Percentiles rank a stretch among this genome's conserved stretches.
These are phyloP conservation scores for Hololepta plana DNA, from an alignment of 2,888 invertebrate species.

Conservation along the genomic window DNA sequence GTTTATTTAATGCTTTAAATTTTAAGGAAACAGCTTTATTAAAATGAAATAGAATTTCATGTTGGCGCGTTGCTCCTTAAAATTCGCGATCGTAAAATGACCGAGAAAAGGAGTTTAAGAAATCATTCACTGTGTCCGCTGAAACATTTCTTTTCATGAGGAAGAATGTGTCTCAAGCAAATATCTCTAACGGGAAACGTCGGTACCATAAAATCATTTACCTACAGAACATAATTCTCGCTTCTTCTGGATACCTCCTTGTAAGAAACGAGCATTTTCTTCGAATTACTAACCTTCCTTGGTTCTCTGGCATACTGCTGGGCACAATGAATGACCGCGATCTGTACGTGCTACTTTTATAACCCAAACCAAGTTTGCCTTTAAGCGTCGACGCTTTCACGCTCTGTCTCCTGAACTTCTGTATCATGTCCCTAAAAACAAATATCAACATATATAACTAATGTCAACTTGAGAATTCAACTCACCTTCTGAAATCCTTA, in stretches of 20 bases:
- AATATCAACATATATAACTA: slow-evolving; percentile 2
- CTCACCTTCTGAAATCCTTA: slow-evolving; percentile 68
- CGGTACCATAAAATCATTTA: no score
- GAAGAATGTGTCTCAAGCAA: no score
- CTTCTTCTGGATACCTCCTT: neutral
- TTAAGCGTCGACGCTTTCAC: slow-evolving; percentile 61
- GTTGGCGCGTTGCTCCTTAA: no score
- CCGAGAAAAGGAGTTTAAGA: no score
- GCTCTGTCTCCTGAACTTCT: slow-evolving; percentile 70
- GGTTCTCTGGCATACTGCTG: slow-evolving; percentile 38
- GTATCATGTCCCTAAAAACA: slow-evolving; percentile 66
- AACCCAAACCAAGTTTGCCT: slow-evolving; percentile 54
- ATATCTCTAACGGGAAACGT: no score
- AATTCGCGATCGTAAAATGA: no score
- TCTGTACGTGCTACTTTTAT: slow-evolving; percentile 42
- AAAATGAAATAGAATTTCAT: no score
- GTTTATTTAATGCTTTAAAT: no score
- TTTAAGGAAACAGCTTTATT: no score
- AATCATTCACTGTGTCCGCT: no score
- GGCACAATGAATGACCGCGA: slow-evolving; percentile 62
- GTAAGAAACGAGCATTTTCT: neutral
- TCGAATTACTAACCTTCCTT: slow-evolving; percentile 16
- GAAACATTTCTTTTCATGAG: no score
- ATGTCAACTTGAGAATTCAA: slow-evolving; percentile 5
- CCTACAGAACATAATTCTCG: no score